Evolutionary conservation across 2,113 vertebrate species (phyloP).

Genomic region (Carassius auratus): DNA sequence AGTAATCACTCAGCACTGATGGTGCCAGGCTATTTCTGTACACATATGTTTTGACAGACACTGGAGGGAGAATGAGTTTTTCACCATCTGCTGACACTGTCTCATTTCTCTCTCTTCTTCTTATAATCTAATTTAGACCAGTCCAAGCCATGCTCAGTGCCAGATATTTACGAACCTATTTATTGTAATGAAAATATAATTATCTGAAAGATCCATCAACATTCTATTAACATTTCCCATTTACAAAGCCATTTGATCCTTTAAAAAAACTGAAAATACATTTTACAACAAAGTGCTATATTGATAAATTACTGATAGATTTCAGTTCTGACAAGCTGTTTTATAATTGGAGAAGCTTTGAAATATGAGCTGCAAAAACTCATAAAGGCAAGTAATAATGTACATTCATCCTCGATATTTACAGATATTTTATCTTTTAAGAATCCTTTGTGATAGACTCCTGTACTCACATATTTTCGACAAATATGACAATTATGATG

Average conservation of each 20-base stretch:
- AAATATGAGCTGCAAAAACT: background rate
- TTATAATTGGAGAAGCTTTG: no score
- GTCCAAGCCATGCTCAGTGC: background rate
- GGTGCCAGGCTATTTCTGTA: slow-evolving; percentile 14
- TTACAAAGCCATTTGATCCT: no score
- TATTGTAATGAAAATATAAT: background rate
- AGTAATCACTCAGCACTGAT: background rate
- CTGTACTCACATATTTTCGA: background rate
- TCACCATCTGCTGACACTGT: background rate
- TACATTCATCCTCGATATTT: background rate
- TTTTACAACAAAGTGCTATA: no score
- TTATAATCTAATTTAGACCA: background rate
- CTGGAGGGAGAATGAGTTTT: background rate
- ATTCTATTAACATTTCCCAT: background rate
- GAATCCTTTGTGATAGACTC: background rate
- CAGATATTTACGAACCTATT: background rate
- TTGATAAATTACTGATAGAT: no score
- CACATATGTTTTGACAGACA: background rate
- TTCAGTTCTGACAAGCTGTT: no score
- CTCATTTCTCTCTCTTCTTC: background rate
- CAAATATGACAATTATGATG: background rate
- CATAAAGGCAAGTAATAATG: background rate
- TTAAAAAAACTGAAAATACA: background rate
- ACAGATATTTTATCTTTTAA: background rate
- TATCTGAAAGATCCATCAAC: background rate